Evolutionary conservation across 2,113 vertebrate genomes (phyloP).

Genomic region (Lichenostomus cassidix): DNA sequence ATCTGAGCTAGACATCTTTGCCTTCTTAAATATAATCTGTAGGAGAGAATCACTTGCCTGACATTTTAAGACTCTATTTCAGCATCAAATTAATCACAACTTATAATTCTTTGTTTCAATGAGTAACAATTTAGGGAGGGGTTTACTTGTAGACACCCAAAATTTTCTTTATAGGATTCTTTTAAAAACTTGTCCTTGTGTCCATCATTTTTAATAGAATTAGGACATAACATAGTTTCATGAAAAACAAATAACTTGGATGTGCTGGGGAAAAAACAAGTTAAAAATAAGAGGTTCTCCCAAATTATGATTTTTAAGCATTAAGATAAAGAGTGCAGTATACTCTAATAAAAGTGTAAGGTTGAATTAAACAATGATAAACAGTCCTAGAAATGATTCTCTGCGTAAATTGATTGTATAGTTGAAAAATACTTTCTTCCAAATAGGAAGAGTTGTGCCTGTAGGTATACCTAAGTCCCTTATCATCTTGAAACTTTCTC

Average conservation of each 20-base stretch:
- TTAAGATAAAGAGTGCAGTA: background rate
- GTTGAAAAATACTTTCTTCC: background rate
- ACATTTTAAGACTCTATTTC: background rate
- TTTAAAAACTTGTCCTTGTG: background rate
- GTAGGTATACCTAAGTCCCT: background rate
- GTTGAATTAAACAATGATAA: background rate
- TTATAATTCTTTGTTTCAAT: background rate
- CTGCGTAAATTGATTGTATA: rapidly evolving
- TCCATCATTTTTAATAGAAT: background rate
- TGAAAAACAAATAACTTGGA: background rate
- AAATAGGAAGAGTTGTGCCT: background rate
- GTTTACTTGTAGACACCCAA: background rate
- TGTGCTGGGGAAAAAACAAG: background rate
- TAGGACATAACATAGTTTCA: background rate
- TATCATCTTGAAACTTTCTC: background rate
- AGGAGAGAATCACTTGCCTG: background rate
- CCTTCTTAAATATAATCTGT: background rate
- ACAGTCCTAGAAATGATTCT: background rate
- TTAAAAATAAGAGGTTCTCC: background rate
- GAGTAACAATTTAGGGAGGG: background rate
- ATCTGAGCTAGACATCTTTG: background rate
- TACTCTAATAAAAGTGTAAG: background rate
- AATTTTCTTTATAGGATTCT: background rate
- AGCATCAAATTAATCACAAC: background rate
- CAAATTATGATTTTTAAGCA: background rate